Percentiles rank a stretch among this genome's conserved stretches.
phyloP scores from a whole-genome alignment of 2,113 vertebrate genomes.

The Laticauda laticaudata region DNA sequence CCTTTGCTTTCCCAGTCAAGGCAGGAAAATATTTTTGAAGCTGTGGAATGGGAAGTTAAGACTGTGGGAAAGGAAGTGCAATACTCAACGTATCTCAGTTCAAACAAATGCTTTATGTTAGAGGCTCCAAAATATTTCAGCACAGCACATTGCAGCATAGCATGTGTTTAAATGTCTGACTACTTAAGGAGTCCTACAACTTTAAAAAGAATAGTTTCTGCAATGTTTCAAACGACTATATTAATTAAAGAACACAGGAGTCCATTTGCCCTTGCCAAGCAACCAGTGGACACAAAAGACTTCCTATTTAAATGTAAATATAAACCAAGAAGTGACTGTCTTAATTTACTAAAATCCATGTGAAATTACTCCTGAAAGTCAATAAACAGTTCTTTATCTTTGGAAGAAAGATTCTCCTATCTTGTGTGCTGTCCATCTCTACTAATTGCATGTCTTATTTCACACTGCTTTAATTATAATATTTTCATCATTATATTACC shows the following conservation, averaged over 20 bases:
- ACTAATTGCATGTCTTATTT: neutral
- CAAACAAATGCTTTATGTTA: slow-evolving; percentile 50
- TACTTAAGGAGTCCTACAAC: neutral
- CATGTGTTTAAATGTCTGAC: slow-evolving; percentile 1
- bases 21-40: slow-evolving; percentile 28
- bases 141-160: neutral
- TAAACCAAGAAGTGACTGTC: neutral
- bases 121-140: slow-evolving; percentile 36
- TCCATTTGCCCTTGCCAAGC: neutral
- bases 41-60: slow-evolving; percentile 44
- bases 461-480: neutral
- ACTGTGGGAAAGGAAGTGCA: slow-evolving; percentile 70
- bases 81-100: slow-evolving; percentile 56
- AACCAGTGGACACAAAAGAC: neutral
- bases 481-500: neutral
- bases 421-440: neutral
- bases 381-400: neutral
- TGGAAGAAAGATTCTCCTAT: neutral
- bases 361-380: neutral
- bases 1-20: slow-evolving; percentile 19
- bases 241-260: neutral
- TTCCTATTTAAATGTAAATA: neutral
- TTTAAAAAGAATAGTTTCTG: neutral
- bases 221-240: neutral
- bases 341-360: neutral